These are phyloP conservation scores for Smittia sp. DNA, from an alignment of 2,888 invertebrate genomes.

Conservation along the genomic window DNA sequence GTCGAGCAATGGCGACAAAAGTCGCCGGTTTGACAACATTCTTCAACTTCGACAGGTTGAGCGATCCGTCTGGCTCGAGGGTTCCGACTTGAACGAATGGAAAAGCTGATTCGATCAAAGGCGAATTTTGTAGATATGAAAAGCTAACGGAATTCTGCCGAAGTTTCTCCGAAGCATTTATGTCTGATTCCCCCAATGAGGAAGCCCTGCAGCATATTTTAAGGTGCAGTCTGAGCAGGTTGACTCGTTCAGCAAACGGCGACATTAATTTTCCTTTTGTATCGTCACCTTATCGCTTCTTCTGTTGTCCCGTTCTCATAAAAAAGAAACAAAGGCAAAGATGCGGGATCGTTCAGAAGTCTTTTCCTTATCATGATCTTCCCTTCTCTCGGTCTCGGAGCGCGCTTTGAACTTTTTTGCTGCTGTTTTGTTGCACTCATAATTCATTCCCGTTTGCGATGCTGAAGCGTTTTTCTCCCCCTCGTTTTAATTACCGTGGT, in stretches of 20 bases:
- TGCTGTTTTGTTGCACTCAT: slow-evolving; percentile 20
- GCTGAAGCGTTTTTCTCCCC: not conserved
- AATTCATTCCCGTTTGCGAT: slow-evolving; percentile 19
- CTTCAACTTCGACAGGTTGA: not conserved
- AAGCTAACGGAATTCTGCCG: not conserved
- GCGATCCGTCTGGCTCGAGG: not conserved
- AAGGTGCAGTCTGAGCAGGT: not conserved
- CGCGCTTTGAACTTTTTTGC: not conserved
- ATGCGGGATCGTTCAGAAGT: slow-evolving; percentile 25
- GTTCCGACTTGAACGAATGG: not conserved
- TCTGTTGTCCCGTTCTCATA: not conserved
- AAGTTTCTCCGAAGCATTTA: not conserved
- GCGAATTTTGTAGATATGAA: no score
- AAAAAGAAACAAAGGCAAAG: slow-evolving; percentile 12
- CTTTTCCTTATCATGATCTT: not conserved
- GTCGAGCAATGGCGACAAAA: slow-evolving; percentile 37
- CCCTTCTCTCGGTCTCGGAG: not conserved
- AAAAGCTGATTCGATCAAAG: no score
- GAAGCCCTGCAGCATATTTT: not conserved
- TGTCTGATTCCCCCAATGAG: not conserved
- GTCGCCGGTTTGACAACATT: not conserved
- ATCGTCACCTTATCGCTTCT: slow-evolving; percentile 11
- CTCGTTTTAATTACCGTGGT: slow-evolving; percentile 21
- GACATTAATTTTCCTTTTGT: slow-evolving; percentile 1
- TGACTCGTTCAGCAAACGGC: not conserved